A percentile compares a stretch with the other conserved stretches of the same genome.
phyloP scores from a whole-genome alignment of 1,140 invertebrate genomes.

The Polypedilum pembai region DNA sequence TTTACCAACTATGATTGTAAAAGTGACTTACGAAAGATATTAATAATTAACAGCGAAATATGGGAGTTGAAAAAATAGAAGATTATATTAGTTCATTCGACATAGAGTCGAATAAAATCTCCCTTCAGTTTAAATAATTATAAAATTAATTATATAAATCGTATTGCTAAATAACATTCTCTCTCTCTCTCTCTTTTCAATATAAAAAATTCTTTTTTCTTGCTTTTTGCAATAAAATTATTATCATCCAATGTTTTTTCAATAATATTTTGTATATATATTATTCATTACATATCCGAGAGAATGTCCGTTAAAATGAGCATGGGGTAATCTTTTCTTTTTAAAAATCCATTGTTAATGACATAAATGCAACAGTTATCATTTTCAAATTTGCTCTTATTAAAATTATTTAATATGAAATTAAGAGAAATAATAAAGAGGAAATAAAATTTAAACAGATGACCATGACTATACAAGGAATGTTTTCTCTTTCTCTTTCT shows the following conservation, averaged over 20 bases:
- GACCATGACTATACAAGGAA: no score
- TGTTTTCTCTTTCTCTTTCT: no score
- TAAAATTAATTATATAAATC: constrained; percentile 14
- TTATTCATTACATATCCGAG: background rate
- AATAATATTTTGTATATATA: background rate
- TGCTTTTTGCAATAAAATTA: constrained; percentile 18
- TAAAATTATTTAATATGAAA: no score
- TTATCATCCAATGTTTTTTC: constrained; percentile 6
- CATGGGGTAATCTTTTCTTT: background rate
- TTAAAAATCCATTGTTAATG: background rate
- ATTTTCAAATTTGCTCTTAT: no score
- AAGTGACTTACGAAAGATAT: no score
- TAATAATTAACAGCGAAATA: no score
- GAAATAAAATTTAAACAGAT: no score
- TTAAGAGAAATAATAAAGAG: no score
- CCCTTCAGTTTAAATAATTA: background rate
- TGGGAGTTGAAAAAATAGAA: no score
- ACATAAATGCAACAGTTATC: background rate
- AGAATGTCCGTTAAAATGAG: constrained; percentile 11
- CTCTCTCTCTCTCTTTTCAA: background rate
- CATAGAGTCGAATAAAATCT: background rate
- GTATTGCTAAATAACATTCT: constrained; percentile 6
- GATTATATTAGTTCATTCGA: no score
- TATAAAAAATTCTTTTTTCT: constrained; percentile 19
- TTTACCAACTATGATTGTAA: no score